phyloP scores from a whole-genome alignment of 1,140 invertebrate species.

The Cherax destructor region DNA sequence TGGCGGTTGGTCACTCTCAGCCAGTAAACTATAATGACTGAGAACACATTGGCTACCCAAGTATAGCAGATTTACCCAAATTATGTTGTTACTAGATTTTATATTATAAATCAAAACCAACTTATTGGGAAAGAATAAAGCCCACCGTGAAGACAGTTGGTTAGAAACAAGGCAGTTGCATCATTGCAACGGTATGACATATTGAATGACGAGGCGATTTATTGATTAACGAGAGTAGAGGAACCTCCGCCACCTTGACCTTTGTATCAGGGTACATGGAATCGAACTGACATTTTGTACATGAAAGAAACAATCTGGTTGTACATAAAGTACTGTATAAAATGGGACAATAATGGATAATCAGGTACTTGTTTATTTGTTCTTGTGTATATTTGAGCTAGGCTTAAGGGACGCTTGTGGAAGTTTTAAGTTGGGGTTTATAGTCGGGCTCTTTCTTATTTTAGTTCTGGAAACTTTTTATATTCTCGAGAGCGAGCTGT shows the following conservation, averaged over 20 bases:
- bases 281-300: background rate
- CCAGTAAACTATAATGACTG: no score
- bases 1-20: no score
- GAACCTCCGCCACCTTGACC: background rate
- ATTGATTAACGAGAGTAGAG: no score
- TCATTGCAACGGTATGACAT: no score
- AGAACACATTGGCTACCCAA: no score
- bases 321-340: conserved; percentile 33
- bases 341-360: conserved; percentile 16
- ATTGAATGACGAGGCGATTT: no score
- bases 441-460: background rate
- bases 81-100: no score
- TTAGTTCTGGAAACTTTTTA: background rate
- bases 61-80: no score
- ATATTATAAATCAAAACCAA: no score
- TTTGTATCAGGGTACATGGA: background rate
- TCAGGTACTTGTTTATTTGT: conserved; percentile 34
- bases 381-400: conserved; percentile 32
- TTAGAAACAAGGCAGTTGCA: no score
- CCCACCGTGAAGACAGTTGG: no score
- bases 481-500: background rate
- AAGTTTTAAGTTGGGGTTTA: background rate
- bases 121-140: no score
- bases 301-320: background rate
- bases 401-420: conserved; percentile 28